Evolutionary conservation across 2,888 invertebrate species (phyloP), one percentile per base, ranked within the genome.

Genomic region (Perdita meconis): DNA sequence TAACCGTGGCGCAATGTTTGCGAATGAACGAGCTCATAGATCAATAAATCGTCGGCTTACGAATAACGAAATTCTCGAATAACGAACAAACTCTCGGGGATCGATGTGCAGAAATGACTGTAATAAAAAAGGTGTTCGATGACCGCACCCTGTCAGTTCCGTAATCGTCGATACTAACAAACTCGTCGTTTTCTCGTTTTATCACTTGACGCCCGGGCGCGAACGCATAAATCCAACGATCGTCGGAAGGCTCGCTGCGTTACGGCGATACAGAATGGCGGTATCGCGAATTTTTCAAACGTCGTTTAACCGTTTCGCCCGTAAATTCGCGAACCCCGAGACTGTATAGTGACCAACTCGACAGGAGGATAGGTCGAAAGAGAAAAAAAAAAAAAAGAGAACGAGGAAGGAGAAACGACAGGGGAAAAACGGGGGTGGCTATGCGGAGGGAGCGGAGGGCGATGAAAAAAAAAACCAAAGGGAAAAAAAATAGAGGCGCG

Each of bases 201-300:
- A 24, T 42, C 70, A 44, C 65, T 30, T 75, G 42, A 51, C 61
- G 42, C 60, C 38, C n/a, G n/a, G 44, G 50, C 34, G 40, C 57
- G 3, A 38, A 38, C 44, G 75, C 70, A 79, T 72, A 77, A 76
- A 75, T 80, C 81, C 57, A 59, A 34, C 74, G 57, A 84, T 78
- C 40, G 81, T 81, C 69, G 61, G 78, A 56, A 61, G 65, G 65
- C 50, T 64, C n/a, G n/a, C 36, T 56, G 19, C 16, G 63, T 63
- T 47, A 55, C 55, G 26, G 63, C 53, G 63, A 36, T 55, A 36
- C 30, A 30, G 30, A 30, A 30, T 6, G 30, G 6, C 30, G 30
- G n/a, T 30, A 83, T 65, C 77, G 80, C 80, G 81, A 86, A 86
- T 87, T 89, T 90, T 90, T 86, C 84, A 83, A 89, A 88, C 83